Evolutionary conservation across 2,888 invertebrate species (phyloP), one percentile per base, ranked within the genome.

Genomic region (Netelia melanura): DNA sequence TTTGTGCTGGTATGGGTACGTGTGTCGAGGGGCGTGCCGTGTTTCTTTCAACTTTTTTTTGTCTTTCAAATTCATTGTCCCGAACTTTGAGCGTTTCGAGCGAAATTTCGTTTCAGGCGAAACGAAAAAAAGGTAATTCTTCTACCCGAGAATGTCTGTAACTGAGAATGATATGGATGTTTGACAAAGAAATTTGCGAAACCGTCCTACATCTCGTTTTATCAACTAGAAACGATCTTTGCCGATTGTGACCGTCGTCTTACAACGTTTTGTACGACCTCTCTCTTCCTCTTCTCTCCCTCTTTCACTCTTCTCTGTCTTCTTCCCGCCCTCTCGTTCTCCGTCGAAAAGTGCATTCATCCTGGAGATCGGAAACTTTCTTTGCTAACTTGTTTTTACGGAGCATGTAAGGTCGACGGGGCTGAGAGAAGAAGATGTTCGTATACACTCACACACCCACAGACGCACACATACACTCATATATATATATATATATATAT

Each of bases 361-460:
- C n/a, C 62, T 23, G 43, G 72, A 70, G 71, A 23, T 48, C 72
- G 43, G 25, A 56, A 84, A 72, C 54, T 81, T 81, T 81, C 38
- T 77, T 81, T 38, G 65, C 48, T 54, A 72, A 72, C 64, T 64
- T 70, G 75, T 79, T 68, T 83, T 74, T 23, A 67, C 52, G 67
- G 11, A 56, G 62, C 54, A 48, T 54, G 61, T 56, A 61, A 72
- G 68, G 48, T 25, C 61, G 68, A n/a, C 68, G 79, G 52, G 38
- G 64, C 61, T 21, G 38, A 62, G 23, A 44, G 65, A 82, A 72
- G 30, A 44, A 61, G 65, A 43, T 10, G 43, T 11, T 43, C 44
- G 11, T 38, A 11, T 38, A 54, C 21, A 58, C 23, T 8, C 9
- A 70, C 30, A 48, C 8, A 48, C 14, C 11, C 14, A 48, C 3